Evolutionary conservation across 2,113 vertebrate species (phyloP), one percentile per base, ranked within the genome.

Genomic region (Brachypteracias leptosomus): DNA sequence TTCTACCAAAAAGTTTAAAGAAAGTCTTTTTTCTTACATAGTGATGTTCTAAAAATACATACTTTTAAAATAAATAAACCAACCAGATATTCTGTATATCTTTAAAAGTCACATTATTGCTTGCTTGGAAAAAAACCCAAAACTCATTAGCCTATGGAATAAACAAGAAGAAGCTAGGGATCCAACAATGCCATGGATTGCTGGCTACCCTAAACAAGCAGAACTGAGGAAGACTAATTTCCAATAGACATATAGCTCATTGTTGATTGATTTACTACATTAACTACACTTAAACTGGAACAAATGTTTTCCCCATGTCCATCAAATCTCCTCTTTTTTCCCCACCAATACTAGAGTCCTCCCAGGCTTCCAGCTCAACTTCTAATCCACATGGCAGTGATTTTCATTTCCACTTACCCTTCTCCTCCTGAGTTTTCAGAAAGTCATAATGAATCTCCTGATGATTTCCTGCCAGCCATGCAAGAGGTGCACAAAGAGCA

Each of bases 231-330:
- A 76, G 11, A 61, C 15, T 61, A 8, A 36, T 52, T 73, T 57
- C 20, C 49, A 75, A 3, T 1, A 68, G 11, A 35, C 15, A 31
- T 6, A 17, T 0, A 38, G 7, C 2, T 80, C 4, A 6, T 2
- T 76, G 38, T 7, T 26, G 13, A 70, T 3, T 40, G 4, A 47
- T 31, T 82, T 68, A 75, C 36, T 38, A 21, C 0, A 2, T 42
- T 10, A 63, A n/a, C 24, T 59, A 63, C 4, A 42, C 25, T 63
- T 26, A 52, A 42, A 49, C 4, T 38, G 59, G 12, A 93, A 26
- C 2, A 33, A 46, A 4, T 4, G 2, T 28, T 72, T 67, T 51
- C 76, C 25, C 19, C 12, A 10, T 2, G 2, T 28, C 26, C 52
- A 75, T 35, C 40, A 21, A 15, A 79, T 21, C 15, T 21, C 35